Evolutionary conservation across 2,888 invertebrate species (phyloP).

Genomic region (Stomorhina lunata): DNA sequence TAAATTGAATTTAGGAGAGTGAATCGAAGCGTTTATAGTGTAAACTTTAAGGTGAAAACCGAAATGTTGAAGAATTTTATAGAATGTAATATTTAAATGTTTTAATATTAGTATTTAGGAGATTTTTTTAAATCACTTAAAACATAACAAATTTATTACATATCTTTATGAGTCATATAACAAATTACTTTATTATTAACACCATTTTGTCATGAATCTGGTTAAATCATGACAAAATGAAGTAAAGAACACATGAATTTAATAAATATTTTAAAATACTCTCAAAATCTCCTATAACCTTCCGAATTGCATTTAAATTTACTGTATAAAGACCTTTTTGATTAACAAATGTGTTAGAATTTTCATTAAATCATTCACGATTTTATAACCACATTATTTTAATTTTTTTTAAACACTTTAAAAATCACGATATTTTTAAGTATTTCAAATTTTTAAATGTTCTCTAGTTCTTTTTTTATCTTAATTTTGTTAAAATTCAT

Average conservation of each 20-base stretch:
- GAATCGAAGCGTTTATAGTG: not conserved
- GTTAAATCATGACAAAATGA: too few relatives aligned
- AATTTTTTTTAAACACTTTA: not conserved
- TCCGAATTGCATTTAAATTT: too few relatives aligned
- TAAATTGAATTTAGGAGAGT: slow-evolving; percentile 6
- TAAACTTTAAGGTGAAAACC: not conserved
- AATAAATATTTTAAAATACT: too few relatives aligned
- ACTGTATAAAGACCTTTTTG: not conserved
- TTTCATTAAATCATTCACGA: slow-evolving; percentile 23
- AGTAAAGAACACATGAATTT: too few relatives aligned
- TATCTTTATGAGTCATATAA: too few relatives aligned
- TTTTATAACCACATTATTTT: not conserved
- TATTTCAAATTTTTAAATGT: not conserved
- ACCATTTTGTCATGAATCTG: too few relatives aligned
- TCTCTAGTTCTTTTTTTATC: not conserved
- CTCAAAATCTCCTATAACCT: too few relatives aligned
- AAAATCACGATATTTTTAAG: not conserved
- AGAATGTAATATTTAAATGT: too few relatives aligned
- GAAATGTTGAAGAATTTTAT: not conserved
- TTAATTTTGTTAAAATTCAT: slow-evolving; percentile 5
- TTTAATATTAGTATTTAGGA: too few relatives aligned
- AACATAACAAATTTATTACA: too few relatives aligned
- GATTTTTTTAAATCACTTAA: too few relatives aligned
- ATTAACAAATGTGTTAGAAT: not conserved
- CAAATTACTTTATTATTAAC: too few relatives aligned